Evolutionary conservation across 2,888 invertebrate genomes (phyloP), one percentile per base, ranked within the genome.

Genomic region (Agonum fuliginosum): DNA sequence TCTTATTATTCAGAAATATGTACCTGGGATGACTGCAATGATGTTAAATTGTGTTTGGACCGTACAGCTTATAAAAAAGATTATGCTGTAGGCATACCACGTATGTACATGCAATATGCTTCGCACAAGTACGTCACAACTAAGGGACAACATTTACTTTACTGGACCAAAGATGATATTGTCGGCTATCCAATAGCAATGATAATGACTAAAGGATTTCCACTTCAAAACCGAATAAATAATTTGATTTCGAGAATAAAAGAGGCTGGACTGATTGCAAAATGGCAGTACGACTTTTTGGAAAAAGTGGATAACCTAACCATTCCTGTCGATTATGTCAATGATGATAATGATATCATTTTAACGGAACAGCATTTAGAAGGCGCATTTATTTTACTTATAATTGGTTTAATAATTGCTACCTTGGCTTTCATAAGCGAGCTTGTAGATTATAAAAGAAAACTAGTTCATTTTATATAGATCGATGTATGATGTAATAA

Each of bases 141-240:
- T 17, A 80, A 81, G 20, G 81, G 81, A 14, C 79, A 74, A 3
- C 81, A 82, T 0, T 69, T 82, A 22, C 79, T 84, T 17, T 81
- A 82, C 65, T 82, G 82, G 62, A 81, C 85, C 48, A 80, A 82
- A 27, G 78, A 82, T 1, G 82, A 83, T 17, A 82, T 85, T 0
- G 83, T 84, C 2, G 83, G 82, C 10, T 84, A 83, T 80, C 84
- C 85, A 0, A 78, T 86, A 3, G 84, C 84, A 80, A 83, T 86
- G 80, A 76, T 84, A n/a, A 82, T 84, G 80, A 80, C 82, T 3
- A 85, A 85, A 80, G 85, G 85, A 2, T 85, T 85, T 80, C 85
- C 83, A 22, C 80, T 85, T 8, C 81, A 80, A 14, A 74, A 80
- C 1, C 69, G 79, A 54, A 82, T 86, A 67, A 81, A 84, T 70